A percentile compares a stretch with the other conserved stretches of the same genome.
Evolutionary conservation across 2,888 invertebrate genomes (phyloP).

Genomic region (Cephus pygmeus): DNA sequence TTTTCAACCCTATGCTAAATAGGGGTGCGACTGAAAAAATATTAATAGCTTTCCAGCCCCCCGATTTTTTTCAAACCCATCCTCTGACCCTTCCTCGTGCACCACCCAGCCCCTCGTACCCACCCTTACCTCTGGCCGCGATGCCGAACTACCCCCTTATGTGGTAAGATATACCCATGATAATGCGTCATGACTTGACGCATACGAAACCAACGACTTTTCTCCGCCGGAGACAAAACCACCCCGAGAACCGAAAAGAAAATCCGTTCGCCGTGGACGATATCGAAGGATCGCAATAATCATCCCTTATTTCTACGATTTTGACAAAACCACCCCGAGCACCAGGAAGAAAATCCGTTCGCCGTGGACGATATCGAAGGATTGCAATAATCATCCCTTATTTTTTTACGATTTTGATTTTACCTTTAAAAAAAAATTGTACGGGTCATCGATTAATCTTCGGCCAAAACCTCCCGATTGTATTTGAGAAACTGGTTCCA

Average conservation of each 20-base stretch:
- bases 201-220: neutral
- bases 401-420: neutral
- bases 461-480: too few relatives aligned
- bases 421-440: neutral
- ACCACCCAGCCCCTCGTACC: conserved; percentile 23
- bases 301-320: neutral
- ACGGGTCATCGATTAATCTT: too few relatives aligned
- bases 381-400: too few relatives aligned
- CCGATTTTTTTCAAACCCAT: conserved; percentile 33
- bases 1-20: conserved; percentile 59
- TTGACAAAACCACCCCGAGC: too few relatives aligned
- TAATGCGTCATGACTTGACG: conserved; percentile 27
- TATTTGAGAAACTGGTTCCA: conserved; percentile 24
- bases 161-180: conserved; percentile 44
- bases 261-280: too few relatives aligned
- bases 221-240: too few relatives aligned
- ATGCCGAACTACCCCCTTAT: conserved; percentile 33
- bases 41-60: conserved; percentile 63
- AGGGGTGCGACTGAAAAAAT: conserved; percentile 58
- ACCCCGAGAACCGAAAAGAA: too few relatives aligned
- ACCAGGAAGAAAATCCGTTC: too few relatives aligned
- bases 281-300: too few relatives aligned
- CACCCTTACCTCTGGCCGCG: conserved; percentile 15
- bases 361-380: too few relatives aligned
- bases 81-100: conserved; percentile 13